Evolutionary conservation across 1,140 invertebrate genomes (phyloP), one percentile per base, ranked within the genome.

Genomic region (Hycleus cichorii): DNA sequence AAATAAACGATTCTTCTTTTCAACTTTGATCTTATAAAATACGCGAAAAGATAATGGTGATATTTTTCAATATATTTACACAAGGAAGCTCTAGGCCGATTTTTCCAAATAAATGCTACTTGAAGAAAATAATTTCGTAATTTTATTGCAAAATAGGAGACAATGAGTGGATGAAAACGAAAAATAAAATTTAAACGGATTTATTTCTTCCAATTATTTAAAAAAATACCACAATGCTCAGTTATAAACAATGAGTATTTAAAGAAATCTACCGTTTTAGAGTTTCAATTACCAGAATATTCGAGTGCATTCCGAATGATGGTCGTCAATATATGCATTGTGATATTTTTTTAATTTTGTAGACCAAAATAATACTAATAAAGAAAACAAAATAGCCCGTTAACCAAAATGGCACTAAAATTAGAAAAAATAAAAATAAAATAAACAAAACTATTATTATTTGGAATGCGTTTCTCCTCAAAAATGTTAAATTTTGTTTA

Each of bases 361-460:
- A 43, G 6, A 5, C 39, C 38, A 49, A 43, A 50, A 47, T 27
- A 56, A 52, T 47, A 45, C 7, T 11, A 11, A 18, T 18, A 18
- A 18, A 18, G 18, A 32, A 4, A 32, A 32, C 7, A 32, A 32
- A 32, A 32, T 60, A 57, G 65, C 60, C 65, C 63, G 59, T 63
- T 63, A 63, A 67, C 64, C 66, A 59, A 66, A 67, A 32, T 67
- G 66, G 66, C 66, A 67, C 66, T 67, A 67, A 60, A 62, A 59
- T 65, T 62, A 64, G 57, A 59, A 56, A 59, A 18, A 18, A 18
- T 18, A 1, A 18, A 18, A 18, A 18, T 18, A 18, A 18, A 18
- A 18, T 7, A 32, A 32, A 32, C 32, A 60, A 62, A 62, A 65
- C 64, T 67, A 65, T 57, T 57, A 58, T 64, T 53, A 53, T 59